phyloP scores from a whole-genome alignment of 2,797 vertebrate species.

The Momotus momota region DNA sequence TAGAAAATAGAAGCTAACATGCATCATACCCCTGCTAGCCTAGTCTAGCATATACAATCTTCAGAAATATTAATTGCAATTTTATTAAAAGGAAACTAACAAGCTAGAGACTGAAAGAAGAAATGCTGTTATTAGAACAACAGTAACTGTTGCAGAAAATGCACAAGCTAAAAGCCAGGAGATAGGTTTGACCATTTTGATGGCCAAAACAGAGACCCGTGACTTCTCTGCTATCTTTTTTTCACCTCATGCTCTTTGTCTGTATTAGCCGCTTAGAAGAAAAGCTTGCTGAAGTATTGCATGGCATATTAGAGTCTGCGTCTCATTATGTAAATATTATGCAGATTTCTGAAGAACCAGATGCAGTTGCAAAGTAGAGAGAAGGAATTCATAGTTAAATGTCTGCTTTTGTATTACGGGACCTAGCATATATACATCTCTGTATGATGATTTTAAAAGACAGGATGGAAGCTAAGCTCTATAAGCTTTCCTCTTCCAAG shows the following conservation, averaged over 20 bases:
- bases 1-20: background rate
- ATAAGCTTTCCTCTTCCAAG: background rate
- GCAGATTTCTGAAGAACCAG: conserved; percentile 23
- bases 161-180: background rate
- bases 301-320: background rate
- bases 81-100: background rate
- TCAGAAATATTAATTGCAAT: background rate
- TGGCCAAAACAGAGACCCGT: background rate
- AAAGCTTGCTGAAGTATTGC: background rate
- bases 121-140: background rate
- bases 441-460: background rate
- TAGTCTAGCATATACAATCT: background rate
- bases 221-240: background rate
- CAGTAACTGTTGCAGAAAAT: background rate
- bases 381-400: background rate
- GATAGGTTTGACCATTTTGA: background rate
- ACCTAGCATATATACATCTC: background rate
- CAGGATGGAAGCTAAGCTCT: background rate
- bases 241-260: background rate
- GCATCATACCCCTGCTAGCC: background rate
- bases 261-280: background rate
- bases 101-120: background rate
- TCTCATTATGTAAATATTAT: conserved; percentile 34
- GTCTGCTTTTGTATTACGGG: background rate
- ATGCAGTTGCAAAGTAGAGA: background rate